A percentile compares a stretch with the other conserved stretches of the same genome.
phyloP scores from a whole-genome alignment of 2,797 vertebrate species.

The Coregonus ussuriensis region DNA sequence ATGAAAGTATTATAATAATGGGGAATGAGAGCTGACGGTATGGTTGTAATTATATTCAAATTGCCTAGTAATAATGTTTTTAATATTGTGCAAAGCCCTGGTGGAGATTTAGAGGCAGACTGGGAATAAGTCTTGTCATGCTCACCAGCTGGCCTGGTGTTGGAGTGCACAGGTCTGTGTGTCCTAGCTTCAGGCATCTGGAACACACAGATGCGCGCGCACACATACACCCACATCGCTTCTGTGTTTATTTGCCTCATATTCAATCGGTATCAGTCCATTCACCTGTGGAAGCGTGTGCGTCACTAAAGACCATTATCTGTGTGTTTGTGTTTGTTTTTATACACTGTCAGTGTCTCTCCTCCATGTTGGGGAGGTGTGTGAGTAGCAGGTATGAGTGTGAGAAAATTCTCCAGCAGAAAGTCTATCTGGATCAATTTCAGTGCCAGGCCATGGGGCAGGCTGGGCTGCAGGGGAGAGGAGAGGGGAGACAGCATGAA shows the following conservation, averaged over 20 bases:
- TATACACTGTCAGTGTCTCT: constrained; percentile 15
- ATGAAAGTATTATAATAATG: constrained; percentile 46
- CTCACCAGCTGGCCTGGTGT: constrained; percentile 31
- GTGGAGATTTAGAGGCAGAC: constrained; percentile 12
- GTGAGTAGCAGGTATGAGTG: constrained; percentile 69
- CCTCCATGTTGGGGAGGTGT: constrained; percentile 20
- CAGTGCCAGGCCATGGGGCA: constrained; percentile 63
- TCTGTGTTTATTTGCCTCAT: background rate
- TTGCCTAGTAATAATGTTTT: constrained; percentile 55
- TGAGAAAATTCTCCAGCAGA: constrained; percentile 74
- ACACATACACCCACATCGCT: background rate
- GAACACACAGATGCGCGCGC: constrained; percentile 1
- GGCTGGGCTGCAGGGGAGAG: constrained; percentile 38
- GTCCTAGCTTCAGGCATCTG: constrained; percentile 1
- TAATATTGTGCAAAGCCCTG: constrained; percentile 46
- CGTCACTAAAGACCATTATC: background rate
- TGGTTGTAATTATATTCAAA: constrained; percentile 46
- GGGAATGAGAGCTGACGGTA: constrained; percentile 26
- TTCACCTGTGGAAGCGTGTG: constrained; percentile 28
- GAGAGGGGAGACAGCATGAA: constrained; percentile 36
- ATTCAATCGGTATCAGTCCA: background rate
- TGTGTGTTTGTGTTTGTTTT: background rate
- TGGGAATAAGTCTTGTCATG: constrained; percentile 32
- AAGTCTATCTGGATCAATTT: constrained; percentile 74
- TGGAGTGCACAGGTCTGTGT: constrained; percentile 10